These are phyloP conservation scores for Oryzias curvinotus DNA, from an alignment of 2,113 vertebrate genomes.

Conservation along the genomic window DNA sequence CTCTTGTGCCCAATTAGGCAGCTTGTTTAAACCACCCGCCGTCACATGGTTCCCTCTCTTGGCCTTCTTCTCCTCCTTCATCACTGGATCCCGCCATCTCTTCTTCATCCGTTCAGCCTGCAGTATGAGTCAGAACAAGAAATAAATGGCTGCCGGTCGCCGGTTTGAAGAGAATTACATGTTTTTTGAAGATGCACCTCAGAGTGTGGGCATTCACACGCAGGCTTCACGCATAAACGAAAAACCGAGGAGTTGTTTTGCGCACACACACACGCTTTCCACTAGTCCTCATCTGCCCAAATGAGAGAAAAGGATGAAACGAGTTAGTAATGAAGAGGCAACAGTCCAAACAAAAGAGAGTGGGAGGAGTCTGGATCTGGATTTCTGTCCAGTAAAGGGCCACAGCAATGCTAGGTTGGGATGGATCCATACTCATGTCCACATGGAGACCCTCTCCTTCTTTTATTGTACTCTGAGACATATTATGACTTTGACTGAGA, in stretches of 20 bases:
- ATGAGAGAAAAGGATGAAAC: constrained; percentile 21
- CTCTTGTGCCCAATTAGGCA: constrained; percentile 76
- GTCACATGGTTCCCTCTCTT: constrained; percentile 51
- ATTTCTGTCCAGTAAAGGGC: too few relatives aligned
- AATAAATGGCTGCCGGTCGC: constrained; percentile 42
- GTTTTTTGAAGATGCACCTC: constrained; percentile 14
- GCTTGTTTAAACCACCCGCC: constrained; percentile 47
- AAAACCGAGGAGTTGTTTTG: background rate
- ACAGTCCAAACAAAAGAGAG: background rate
- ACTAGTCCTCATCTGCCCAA: constrained; percentile 3
- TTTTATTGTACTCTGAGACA: too few relatives aligned
- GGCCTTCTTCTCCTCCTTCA: constrained; percentile 46
- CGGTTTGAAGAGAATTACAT: constrained; percentile 12
- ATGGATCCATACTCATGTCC: too few relatives aligned
- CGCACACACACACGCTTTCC: background rate
- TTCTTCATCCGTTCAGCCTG: constrained; percentile 53
- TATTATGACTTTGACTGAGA: too few relatives aligned
- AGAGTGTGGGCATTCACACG: constrained; percentile 10
- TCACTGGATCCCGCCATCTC: constrained; percentile 34
- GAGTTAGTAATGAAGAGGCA: constrained; percentile 15
- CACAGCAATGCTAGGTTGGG: too few relatives aligned
- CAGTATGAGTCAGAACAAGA: constrained; percentile 26
- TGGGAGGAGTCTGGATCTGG: too few relatives aligned
- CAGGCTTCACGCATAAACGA: background rate
- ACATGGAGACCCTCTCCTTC: too few relatives aligned